Evolutionary conservation across 2,797 vertebrate species (phyloP).

Genomic region (Cuniculus paca): DNA sequence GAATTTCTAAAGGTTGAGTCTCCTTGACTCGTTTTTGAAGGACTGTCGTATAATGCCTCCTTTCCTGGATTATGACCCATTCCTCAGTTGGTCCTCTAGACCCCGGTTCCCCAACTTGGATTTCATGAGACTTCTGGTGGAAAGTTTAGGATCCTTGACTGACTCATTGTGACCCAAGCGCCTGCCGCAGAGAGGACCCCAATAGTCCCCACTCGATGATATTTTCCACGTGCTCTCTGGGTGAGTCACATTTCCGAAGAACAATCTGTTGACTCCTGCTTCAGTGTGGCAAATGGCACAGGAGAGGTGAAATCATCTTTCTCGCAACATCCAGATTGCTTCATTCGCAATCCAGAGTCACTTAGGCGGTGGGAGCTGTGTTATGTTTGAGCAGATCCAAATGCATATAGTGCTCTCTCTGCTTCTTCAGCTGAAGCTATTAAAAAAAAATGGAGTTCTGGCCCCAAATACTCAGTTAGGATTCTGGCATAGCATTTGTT

Average conservation of each 20-base stretch:
- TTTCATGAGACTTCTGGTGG: too few species aligned
- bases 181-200: background rate
- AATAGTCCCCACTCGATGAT: accelerated
- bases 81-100: background rate
- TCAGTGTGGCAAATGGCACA: background rate
- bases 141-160: background rate
- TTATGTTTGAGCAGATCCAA: background rate
- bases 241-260: background rate
- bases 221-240: background rate
- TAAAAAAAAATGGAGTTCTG: background rate
- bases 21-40: background rate
- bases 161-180: background rate
- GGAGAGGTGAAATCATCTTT: background rate
- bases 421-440: background rate
- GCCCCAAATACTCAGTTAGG: background rate
- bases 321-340: background rate
- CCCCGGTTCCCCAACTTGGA: background rate
- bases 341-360: constrained; percentile 7
- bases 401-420: background rate
- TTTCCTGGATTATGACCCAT: background rate
- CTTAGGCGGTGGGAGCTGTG: background rate
- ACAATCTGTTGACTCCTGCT: background rate
- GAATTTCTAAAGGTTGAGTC: background rate
- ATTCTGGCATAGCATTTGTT: background rate
- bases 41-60: background rate